phyloP scores from a whole-genome alignment of 2,888 invertebrate genomes.

The Spodoptera exigua region DNA sequence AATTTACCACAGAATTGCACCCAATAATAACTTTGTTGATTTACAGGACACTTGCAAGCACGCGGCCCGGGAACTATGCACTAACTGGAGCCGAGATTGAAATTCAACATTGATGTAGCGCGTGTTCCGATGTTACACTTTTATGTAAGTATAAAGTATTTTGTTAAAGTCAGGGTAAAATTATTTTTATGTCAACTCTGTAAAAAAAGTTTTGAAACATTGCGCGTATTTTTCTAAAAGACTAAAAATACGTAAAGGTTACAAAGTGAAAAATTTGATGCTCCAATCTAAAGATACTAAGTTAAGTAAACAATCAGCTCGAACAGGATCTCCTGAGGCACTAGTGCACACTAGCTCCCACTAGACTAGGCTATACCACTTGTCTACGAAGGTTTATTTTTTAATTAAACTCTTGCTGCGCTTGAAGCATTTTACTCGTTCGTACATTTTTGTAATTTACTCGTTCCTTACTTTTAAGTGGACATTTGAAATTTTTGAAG shows the following conservation, averaged over 20 bases:
- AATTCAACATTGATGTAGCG: constrained; percentile 4
- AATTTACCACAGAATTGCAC: constrained; percentile 34
- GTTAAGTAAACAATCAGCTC: constrained; percentile 7
- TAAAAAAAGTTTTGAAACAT: too few species aligned
- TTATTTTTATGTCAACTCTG: too few species aligned
- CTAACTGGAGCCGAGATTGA: constrained; percentile 7
- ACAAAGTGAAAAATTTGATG: neutral
- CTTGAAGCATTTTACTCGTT: constrained; percentile 16
- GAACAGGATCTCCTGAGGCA: neutral
- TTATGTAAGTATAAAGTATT: neutral
- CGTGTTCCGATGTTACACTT: neutral
- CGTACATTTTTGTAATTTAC: constrained; percentile 2
- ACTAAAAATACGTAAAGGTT: too few species aligned
- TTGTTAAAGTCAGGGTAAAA: too few species aligned
- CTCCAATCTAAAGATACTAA: neutral
- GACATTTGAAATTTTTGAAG: too few species aligned
- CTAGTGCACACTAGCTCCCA: too few species aligned
- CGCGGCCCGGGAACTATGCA: constrained; percentile 9
- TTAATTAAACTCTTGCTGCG: constrained; percentile 33
- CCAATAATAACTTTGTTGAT: constrained; percentile 39
- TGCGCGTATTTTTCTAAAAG: too few species aligned
- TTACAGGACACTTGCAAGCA: constrained; percentile 21
- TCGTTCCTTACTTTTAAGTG: neutral
- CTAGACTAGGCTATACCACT: constrained; percentile 4
- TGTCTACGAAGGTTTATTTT: constrained; percentile 19